phyloP scores from a whole-genome alignment of 2,888 invertebrate genomes.

The Agapostemon virescens region DNA sequence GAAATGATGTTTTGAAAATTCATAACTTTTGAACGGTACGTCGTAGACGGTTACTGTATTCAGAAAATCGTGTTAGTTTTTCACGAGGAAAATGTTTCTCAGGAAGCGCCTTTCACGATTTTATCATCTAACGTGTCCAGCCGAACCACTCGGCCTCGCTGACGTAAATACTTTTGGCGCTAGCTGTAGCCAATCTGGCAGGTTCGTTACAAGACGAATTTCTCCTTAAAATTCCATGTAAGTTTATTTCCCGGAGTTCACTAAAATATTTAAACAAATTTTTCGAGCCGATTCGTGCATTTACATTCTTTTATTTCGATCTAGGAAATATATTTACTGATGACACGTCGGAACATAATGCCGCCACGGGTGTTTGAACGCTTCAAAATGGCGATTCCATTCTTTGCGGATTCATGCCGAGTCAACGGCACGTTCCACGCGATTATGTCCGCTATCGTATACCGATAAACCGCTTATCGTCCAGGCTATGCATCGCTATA shows the following conservation, averaged over 20 bases:
- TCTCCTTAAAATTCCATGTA: conserved; percentile 58
- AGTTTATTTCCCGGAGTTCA: conserved; percentile 55
- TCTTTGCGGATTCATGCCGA: conserved; percentile 54
- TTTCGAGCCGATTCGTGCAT: conserved; percentile 33
- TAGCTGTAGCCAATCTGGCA: conserved; percentile 69
- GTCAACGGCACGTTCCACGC: conserved; percentile 2
- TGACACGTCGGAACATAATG: conserved; percentile 60
- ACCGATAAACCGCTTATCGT: background rate
- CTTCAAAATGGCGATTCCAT: conserved; percentile 66
- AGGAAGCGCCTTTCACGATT: conserved; percentile 74
- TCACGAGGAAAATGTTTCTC: conserved; percentile 70
- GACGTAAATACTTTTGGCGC: conserved; percentile 42
- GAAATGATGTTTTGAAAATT: conserved; percentile 54
- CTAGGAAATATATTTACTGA: conserved; percentile 55
- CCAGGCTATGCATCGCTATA: background rate
- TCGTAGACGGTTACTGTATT: conserved; percentile 54
- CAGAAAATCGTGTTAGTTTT: conserved; percentile 74
- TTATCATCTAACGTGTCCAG: conserved; percentile 64
- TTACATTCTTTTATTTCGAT: conserved; percentile 58
- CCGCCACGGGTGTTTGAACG: conserved; percentile 74
- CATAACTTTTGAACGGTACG: conserved; percentile 63
- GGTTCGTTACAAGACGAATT: conserved; percentile 61
- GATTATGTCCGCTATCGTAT: background rate
- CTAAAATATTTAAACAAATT: conserved; percentile 52
- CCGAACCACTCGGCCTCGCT: background rate